phyloP scores from a whole-genome alignment of 2,113 vertebrate genomes.

The Dromiciops gliroides region DNA sequence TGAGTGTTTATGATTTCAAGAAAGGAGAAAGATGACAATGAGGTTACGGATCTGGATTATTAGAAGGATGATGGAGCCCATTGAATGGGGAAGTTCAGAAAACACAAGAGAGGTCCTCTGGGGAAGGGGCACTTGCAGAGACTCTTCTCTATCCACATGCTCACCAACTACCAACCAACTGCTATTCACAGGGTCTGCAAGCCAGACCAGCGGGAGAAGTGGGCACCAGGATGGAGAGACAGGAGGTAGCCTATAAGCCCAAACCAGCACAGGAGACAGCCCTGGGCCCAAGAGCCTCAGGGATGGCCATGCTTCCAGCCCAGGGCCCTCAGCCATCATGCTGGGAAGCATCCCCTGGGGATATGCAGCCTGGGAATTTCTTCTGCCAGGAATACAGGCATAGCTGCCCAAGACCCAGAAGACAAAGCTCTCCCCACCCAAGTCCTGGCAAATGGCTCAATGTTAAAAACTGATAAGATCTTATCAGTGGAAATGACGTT shows the following conservation, averaged over 20 bases:
- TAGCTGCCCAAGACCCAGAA: background rate
- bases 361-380: background rate
- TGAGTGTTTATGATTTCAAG: no score
- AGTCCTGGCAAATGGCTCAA: background rate
- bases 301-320: no score
- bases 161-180: background rate
- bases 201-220: background rate
- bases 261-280: background rate
- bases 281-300: background rate
- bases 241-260: background rate
- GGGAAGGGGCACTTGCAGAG: background rate
- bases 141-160: background rate
- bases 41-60: no score
- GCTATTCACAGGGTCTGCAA: background rate
- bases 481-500: background rate
- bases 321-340: background rate
- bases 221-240: background rate
- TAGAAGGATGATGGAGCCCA: no score
- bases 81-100: no score
- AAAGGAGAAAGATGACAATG: no score
- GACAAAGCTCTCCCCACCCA: background rate
- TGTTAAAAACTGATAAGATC: background rate
- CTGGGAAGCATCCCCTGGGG: background rate
- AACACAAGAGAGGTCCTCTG: background rate
- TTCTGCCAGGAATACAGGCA: background rate